Evolutionary conservation across 37 sponge, comb jelly and placozoan genomes (phyloP).

Genomic region (Bolinopsis microptera): DNA sequence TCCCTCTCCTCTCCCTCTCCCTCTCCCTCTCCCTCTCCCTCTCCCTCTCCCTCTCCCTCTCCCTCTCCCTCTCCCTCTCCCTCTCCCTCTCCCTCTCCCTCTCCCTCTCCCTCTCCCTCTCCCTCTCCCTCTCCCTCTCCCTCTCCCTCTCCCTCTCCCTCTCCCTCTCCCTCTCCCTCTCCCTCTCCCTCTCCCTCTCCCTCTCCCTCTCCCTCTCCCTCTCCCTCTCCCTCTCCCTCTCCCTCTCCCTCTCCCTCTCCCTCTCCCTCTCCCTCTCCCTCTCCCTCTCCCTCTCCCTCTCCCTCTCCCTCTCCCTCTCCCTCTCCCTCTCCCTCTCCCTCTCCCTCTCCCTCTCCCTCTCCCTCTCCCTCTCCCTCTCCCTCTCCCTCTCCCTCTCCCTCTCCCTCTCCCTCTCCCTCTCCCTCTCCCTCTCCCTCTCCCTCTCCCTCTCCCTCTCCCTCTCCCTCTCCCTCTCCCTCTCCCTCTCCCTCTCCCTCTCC

Average conservation of each 20-base stretch:
- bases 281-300: background rate
- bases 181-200: slow-evolving; percentile 61
- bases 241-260: slow-evolving; percentile 64
- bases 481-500: background rate
- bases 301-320: slow-evolving; percentile 27
- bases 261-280: slow-evolving; percentile 49
- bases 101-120: too few species aligned
- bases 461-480: slow-evolving; percentile 31
- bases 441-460: background rate
- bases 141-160: too few species aligned
- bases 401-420: slow-evolving; percentile 26
- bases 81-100: too few species aligned
- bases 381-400: background rate
- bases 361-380: slow-evolving; percentile 10
- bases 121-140: too few species aligned
- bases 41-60: too few species aligned
- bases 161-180: slow-evolving; percentile 13
- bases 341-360: slow-evolving; percentile 9
- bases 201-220: slow-evolving; percentile 56
- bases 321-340: slow-evolving; percentile 62
- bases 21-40: too few species aligned
- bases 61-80: too few species aligned
- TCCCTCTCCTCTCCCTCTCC: too few species aligned
- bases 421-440: slow-evolving; percentile 14
- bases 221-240: slow-evolving; percentile 36